phyloP scores from a whole-genome alignment of 2,113 vertebrate species.

The Periophthalmus modestus region DNA sequence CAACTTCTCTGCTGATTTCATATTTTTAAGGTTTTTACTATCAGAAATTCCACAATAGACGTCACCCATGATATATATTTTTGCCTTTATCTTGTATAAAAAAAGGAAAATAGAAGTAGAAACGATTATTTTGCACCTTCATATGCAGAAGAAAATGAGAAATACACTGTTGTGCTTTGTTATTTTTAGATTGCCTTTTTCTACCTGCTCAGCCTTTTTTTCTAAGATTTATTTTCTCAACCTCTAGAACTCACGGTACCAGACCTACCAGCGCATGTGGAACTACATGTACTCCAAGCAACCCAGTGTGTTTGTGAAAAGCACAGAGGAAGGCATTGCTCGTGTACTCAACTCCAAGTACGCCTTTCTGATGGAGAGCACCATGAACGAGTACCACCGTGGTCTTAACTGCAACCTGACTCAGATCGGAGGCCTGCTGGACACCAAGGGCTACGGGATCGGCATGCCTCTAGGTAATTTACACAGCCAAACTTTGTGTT shows the following conservation, averaged over 20 bases:
- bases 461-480: slow-evolving; percentile 88
- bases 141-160: not conserved
- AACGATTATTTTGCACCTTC: not conserved
- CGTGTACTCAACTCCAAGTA: slow-evolving; percentile 91
- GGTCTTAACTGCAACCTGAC: slow-evolving; percentile 93
- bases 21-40: too few relatives aligned
- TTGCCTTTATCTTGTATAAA: too few relatives aligned
- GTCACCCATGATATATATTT: too few relatives aligned
- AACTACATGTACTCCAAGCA: slow-evolving; percentile 95
- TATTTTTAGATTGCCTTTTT: not conserved
- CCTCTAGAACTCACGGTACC: slow-evolving; percentile 87
- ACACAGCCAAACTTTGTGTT: not conserved
- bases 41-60: too few relatives aligned
- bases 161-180: not conserved
- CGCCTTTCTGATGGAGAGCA: slow-evolving; percentile 90
- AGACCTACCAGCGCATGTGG: slow-evolving; percentile 95
- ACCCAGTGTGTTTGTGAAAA: slow-evolving; percentile 92
- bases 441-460: slow-evolving; percentile 94
- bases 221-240: not conserved
- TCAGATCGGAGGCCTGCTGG: slow-evolving; percentile 89
- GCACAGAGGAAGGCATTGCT: slow-evolving; percentile 91
- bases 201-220: slow-evolving; percentile 32
- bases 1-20: too few relatives aligned
- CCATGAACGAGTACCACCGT: slow-evolving; percentile 93
- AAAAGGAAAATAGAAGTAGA: too few relatives aligned